Evolutionary conservation across 2,888 invertebrate genomes (phyloP).

Genomic region (Standfussiana lucernea): DNA sequence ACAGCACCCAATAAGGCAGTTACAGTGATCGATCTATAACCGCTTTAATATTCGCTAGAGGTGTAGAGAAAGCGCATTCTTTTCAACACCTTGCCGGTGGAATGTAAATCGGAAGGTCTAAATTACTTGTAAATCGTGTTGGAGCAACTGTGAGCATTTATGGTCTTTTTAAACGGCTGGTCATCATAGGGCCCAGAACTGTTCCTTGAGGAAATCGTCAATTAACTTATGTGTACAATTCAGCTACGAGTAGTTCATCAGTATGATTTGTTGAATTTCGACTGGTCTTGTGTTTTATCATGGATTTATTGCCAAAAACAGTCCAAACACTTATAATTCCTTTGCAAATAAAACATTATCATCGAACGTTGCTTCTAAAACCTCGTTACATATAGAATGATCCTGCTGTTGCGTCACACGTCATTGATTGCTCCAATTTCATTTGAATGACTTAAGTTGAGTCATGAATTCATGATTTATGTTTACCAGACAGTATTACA

Average conservation of each 20-base stretch:
- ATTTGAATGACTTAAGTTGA: slow-evolving; percentile 46
- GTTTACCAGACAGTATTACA: slow-evolving; percentile 25
- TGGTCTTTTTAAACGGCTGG: neutral
- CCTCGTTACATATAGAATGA: slow-evolving; percentile 1
- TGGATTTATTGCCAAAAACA: no score
- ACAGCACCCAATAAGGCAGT: slow-evolving; percentile 56
- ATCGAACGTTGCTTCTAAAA: slow-evolving; percentile 2
- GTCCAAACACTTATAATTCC: no score
- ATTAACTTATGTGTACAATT: neutral
- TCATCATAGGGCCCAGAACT: slow-evolving; percentile 7
- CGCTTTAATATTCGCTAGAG: slow-evolving; percentile 60
- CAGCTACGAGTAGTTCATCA: no score
- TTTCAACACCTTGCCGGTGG: slow-evolving; percentile 58
- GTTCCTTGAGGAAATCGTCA: slow-evolving; percentile 25
- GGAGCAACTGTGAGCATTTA: slow-evolving; percentile 17
- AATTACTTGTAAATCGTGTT: slow-evolving; percentile 42
- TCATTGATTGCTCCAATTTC: slow-evolving; percentile 26
- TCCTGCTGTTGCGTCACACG: slow-evolving; percentile 23
- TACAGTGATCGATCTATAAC: slow-evolving; percentile 57
- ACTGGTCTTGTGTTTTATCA: neutral
- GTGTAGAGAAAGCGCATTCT: slow-evolving; percentile 69
- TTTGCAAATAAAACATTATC: neutral
- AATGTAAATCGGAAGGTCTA: slow-evolving; percentile 56
- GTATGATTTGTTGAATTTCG: neutral
- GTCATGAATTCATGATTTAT: slow-evolving; percentile 48